These are phyloP conservation scores for Clusia tigrina DNA, from an alignment of 2,888 invertebrate genomes.

Conservation along the genomic window DNA sequence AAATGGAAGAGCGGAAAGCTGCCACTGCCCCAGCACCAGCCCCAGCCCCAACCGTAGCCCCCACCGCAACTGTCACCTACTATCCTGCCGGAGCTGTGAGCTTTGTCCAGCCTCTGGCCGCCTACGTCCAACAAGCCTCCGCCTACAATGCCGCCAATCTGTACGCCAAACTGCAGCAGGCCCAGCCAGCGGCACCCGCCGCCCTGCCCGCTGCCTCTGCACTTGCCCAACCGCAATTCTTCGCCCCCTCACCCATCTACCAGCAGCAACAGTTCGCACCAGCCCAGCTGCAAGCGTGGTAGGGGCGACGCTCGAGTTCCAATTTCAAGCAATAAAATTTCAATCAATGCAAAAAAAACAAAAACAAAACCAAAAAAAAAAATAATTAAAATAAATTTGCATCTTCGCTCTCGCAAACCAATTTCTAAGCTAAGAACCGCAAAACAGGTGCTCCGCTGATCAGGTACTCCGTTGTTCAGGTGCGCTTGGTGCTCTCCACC, in stretches of 20 bases:
- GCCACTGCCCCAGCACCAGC: conserved; percentile 19
- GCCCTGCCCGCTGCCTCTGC: conserved; percentile 22
- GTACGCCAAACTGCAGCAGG: conserved; percentile 28
- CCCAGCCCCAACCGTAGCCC: conserved; percentile 26
- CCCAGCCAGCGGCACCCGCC: conserved; percentile 17
- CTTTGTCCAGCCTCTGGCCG: conserved; percentile 48
- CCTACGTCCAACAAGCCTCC: conserved; percentile 11
- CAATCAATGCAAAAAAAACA: too few relatives aligned
- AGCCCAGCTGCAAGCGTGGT: conserved; percentile 39
- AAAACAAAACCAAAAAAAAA: too few relatives aligned
- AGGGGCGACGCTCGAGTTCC: conserved; percentile 22
- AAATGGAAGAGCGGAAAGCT: conserved; percentile 17
- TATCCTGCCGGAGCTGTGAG: conserved; percentile 51
- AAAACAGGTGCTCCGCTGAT: too few relatives aligned
- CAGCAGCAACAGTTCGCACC: conserved; percentile 21
- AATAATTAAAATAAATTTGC: too few relatives aligned
- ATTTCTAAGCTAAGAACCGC: too few relatives aligned
- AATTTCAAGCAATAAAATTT: too few relatives aligned
- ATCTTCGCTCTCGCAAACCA: too few relatives aligned
- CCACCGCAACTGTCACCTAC: conserved; percentile 40
- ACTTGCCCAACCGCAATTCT: conserved; percentile 27
- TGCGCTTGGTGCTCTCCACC: too few relatives aligned
- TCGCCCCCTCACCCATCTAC: conserved; percentile 22
- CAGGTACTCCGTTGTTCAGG: too few relatives aligned
- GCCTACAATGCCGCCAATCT: conserved; percentile 33